Conservation (phyloP, 2,797 vertebrate species). For the Myiotriccus ornatus region DNA sequence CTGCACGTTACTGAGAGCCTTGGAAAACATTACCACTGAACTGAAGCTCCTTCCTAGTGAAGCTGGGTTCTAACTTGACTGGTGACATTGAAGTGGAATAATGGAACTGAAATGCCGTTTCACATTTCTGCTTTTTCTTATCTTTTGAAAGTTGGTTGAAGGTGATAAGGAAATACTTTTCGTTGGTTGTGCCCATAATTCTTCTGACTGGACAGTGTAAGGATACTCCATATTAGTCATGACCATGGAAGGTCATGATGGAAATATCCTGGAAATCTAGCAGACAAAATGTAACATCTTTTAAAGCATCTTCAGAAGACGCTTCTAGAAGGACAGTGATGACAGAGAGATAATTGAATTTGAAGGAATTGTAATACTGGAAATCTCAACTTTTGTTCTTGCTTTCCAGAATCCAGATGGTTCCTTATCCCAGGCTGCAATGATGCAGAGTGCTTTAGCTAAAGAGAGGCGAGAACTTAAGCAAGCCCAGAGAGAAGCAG, state of each 20-base stretch:
- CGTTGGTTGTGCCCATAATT: neutral
- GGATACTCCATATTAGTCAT: neutral
- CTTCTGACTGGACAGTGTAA: neutral
- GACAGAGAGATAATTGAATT: neutral
- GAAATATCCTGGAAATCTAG: neutral
- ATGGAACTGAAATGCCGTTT: neutral
- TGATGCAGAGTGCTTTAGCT: constrained; percentile 98
- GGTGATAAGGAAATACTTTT: neutral
- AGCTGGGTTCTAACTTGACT: neutral
- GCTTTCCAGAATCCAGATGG: constrained; percentile 91
- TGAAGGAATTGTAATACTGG: neutral
- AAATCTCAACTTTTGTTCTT: neutral
- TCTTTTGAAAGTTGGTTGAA: neutral
- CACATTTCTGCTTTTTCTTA: neutral
- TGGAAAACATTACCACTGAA: neutral
- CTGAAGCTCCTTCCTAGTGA: neutral
- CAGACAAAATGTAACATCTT: neutral
- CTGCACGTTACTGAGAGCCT: neutral
- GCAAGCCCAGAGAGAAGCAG: constrained; percentile 94
- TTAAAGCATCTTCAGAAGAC: neutral
- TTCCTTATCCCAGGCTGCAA: constrained; percentile 95
- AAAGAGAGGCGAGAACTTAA: constrained; percentile 95
- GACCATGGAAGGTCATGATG: neutral
- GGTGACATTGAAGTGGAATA: neutral
- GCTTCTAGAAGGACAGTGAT: neutral